phyloP scores from a whole-genome alignment of 2,888 invertebrate species.

The Epinotia ramella region DNA sequence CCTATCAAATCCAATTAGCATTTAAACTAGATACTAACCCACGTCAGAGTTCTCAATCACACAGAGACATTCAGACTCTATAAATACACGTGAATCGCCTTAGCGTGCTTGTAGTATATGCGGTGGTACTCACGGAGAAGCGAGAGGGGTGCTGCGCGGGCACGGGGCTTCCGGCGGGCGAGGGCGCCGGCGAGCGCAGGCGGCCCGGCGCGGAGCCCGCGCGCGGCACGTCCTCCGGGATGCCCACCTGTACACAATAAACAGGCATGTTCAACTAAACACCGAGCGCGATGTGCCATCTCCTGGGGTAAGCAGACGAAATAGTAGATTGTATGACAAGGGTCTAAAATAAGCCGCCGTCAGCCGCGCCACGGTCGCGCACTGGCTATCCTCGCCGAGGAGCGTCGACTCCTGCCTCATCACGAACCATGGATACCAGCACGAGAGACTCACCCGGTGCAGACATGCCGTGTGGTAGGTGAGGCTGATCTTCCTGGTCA shows the following conservation, averaged over 20 bases:
- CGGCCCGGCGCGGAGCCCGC: slow-evolving; percentile 86
- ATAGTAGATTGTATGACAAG: no score
- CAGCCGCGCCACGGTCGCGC: slow-evolving; percentile 63
- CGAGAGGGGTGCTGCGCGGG: slow-evolving; percentile 73
- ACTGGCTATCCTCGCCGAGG: slow-evolving; percentile 33
- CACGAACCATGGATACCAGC: background rate
- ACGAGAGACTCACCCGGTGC: slow-evolving; percentile 39
- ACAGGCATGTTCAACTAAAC: no score
- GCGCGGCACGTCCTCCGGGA: slow-evolving; percentile 55
- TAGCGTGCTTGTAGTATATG: no score
- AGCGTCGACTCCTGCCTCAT: slow-evolving; percentile 43
- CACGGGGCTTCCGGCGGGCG: slow-evolving; percentile 89
- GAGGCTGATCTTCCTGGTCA: slow-evolving; percentile 88
- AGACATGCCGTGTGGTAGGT: slow-evolving; percentile 86
- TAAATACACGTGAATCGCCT: no score
- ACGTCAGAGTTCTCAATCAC: no score
- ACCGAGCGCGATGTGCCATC: no score
- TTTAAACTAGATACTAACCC: no score
- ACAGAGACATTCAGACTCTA: no score
- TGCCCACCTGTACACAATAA: slow-evolving; percentile 24
- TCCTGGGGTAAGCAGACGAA: no score
- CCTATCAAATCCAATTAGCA: no score
- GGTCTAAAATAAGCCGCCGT: slow-evolving; percentile 55
- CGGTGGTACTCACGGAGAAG: slow-evolving; percentile 62
- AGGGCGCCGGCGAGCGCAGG: slow-evolving; percentile 86